A percentile compares a stretch with the other conserved stretches of the same genome.
These are phyloP conservation scores for Xiphias gladius DNA, from an alignment of 2,113 vertebrate species.

Conservation along the genomic window DNA sequence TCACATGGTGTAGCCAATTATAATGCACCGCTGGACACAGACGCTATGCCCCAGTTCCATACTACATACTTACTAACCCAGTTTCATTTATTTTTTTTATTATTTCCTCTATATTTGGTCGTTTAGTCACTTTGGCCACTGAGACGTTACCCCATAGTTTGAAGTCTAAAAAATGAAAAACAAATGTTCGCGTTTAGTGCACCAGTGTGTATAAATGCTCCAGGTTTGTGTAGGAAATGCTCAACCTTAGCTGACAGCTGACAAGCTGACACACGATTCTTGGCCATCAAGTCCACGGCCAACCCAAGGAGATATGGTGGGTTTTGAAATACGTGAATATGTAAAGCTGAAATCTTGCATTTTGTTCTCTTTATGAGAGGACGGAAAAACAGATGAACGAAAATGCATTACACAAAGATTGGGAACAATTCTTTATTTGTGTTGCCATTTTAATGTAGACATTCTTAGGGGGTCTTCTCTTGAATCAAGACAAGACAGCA, in stretches of 20 bases:
- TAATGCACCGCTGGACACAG: no score
- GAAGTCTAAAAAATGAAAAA: neutral
- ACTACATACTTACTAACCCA: no score
- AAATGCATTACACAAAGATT: neutral
- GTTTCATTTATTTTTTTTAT: no score
- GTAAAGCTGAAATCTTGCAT: neutral
- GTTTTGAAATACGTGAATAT: neutral
- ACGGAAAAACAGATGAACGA: neutral
- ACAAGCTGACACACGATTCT: neutral
- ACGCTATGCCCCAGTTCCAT: no score
- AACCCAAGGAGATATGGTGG: neutral
- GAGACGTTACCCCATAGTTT: neutral
- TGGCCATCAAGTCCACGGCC: neutral
- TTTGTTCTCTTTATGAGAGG: neutral
- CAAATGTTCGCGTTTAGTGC: neutral
- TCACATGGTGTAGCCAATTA: no score
- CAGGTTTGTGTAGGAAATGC: neutral
- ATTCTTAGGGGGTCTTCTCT: neutral
- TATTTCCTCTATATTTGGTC: neutral
- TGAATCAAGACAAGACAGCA: neutral
- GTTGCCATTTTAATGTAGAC: neutral
- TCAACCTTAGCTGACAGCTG: constrained; percentile 2
- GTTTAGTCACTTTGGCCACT: neutral
- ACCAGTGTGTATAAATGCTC: neutral
- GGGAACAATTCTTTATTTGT: neutral